Conservation (phyloP, 2,113 vertebrate genomes). For the Apistogramma diplotaenia region DNA sequence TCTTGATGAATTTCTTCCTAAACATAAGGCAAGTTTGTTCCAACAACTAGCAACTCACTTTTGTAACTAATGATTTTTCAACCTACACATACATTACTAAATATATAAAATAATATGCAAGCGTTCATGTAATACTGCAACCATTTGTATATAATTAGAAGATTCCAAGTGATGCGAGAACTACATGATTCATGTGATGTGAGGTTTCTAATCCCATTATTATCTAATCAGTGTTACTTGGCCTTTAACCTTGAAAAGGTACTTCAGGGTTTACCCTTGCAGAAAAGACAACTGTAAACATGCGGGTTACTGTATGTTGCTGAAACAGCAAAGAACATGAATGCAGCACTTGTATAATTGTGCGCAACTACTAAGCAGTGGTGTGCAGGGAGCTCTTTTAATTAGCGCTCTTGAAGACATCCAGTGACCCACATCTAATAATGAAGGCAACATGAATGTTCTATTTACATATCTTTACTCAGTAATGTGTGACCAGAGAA, state of each 20-base stretch:
- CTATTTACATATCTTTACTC: conserved; percentile 75
- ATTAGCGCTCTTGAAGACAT: conserved; percentile 73
- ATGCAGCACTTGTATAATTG: conserved; percentile 39
- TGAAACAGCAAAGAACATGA: conserved; percentile 31
- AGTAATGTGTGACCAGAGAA: conserved; percentile 69
- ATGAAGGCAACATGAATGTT: conserved; percentile 71
- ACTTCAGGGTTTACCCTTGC: neutral
- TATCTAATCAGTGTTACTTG: conserved; percentile 6
- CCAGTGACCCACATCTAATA: conserved; percentile 72
- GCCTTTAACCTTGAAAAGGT: neutral
- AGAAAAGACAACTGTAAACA: conserved; percentile 32
- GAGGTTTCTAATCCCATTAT: conserved; percentile 4
- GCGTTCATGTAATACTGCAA: neutral
- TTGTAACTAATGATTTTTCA: neutral
- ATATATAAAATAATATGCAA: neutral
- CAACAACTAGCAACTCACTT: neutral
- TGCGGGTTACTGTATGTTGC: conserved; percentile 7
- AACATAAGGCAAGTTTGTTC: neutral
- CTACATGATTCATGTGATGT: neutral
- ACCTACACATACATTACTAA: neutral
- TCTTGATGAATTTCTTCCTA: conserved; percentile 17
- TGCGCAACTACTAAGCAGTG: conserved; percentile 38
- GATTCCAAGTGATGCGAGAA: neutral
- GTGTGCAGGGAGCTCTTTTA: conserved; percentile 60
- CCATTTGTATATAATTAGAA: conserved; percentile 1